phyloP scores from a whole-genome alignment of 1,140 invertebrate genomes.

The Bombus balteatus region DNA sequence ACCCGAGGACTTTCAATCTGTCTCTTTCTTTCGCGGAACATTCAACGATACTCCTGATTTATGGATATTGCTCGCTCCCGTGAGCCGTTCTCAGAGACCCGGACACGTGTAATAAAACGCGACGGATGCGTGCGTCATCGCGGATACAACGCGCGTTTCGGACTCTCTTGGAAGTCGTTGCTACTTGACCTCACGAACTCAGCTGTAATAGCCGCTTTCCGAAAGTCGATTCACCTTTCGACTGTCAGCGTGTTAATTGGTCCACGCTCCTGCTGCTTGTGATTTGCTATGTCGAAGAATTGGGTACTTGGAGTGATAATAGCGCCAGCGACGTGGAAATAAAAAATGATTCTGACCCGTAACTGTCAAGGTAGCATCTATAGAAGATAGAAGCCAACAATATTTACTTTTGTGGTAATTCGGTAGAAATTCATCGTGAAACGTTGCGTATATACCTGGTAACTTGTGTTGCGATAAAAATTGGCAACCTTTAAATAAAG shows the following conservation, averaged over 20 bases:
- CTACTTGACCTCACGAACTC: slow-evolving; percentile 67
- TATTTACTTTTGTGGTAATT: too few species aligned
- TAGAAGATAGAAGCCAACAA: too few species aligned
- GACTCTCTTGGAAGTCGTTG: slow-evolving; percentile 59
- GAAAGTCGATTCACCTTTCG: slow-evolving; percentile 69
- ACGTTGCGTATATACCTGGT: too few species aligned
- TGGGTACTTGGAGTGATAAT: neutral
- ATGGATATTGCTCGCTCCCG: slow-evolving; percentile 71
- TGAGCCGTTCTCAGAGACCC: slow-evolving; percentile 53
- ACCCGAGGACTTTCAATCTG: slow-evolving; percentile 8
- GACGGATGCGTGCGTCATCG: slow-evolving; percentile 61
- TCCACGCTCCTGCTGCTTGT: slow-evolving; percentile 24
- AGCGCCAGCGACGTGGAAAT: too few species aligned
- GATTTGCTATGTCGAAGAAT: slow-evolving; percentile 11
- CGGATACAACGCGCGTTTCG: slow-evolving; percentile 32
- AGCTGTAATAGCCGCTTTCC: slow-evolving; percentile 57
- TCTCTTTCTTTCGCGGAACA: slow-evolving; percentile 28
- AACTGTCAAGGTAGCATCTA: too few species aligned
- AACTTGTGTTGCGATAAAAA: too few species aligned
- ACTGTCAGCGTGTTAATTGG: slow-evolving; percentile 58
- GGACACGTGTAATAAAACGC: slow-evolving; percentile 74
- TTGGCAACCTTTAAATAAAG: too few species aligned
- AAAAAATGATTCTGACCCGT: too few species aligned
- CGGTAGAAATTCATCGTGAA: too few species aligned
- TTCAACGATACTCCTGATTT: slow-evolving; percentile 76